Percentiles rank a stretch among this genome's conserved stretches.
These are phyloP conservation scores for Nesoenas mayeri DNA, from an alignment of 2,113 vertebrate species.

Conservation along the genomic window DNA sequence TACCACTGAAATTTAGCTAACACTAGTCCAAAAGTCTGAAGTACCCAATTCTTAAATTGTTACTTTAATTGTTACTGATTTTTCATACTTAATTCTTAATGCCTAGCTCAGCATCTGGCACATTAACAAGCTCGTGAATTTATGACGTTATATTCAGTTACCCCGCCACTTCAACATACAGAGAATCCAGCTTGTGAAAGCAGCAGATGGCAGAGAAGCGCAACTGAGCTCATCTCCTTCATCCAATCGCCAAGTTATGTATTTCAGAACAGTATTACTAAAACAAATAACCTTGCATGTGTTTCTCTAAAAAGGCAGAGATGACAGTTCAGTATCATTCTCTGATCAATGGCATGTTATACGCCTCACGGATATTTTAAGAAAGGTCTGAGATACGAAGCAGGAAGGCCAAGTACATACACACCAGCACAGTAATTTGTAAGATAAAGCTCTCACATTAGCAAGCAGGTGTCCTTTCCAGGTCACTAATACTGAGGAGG, in stretches of 20 bases:
- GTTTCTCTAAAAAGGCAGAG: neutral
- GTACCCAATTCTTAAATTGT: neutral
- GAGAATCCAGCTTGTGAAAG: neutral
- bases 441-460: neutral
- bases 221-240: neutral
- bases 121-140: neutral
- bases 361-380: neutral
- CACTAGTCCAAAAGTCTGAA: neutral
- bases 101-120: neutral
- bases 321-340: neutral
- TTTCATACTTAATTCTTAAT: neutral
- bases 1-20: neutral
- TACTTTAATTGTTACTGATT: neutral
- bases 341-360: neutral
- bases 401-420: neutral
- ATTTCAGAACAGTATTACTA: neutral
- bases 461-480: slow-evolving; percentile 2
- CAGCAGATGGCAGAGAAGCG: neutral
- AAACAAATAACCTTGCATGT: neutral
- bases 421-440: neutral
- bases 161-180: neutral
- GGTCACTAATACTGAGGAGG: neutral
- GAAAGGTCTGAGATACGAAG: neutral
- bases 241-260: neutral
- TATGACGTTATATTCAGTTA: neutral